Evolutionary conservation across 2,888 invertebrate species (phyloP).

Genomic region (Andricus quercusramuli): DNA sequence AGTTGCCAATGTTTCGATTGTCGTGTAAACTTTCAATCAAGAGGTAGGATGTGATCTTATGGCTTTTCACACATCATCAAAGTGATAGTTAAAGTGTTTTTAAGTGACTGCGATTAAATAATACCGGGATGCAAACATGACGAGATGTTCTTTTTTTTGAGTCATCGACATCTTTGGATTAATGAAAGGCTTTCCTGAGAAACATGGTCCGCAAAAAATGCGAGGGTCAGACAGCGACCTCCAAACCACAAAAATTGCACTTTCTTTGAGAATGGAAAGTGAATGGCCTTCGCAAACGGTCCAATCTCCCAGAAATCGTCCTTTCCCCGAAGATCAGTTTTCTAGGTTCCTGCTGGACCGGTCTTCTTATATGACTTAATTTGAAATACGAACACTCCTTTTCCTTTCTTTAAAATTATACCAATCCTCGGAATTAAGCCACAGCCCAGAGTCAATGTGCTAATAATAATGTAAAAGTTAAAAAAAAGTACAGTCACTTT

Average conservation of each 20-base stretch:
- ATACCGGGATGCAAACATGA: background rate
- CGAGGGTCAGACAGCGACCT: constrained; percentile 56
- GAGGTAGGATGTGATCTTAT: background rate
- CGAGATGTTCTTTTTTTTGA: background rate
- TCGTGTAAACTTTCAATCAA: background rate
- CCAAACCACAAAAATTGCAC: constrained; percentile 54
- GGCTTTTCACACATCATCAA: background rate
- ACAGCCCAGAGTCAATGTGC: background rate
- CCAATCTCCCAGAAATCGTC: constrained; percentile 26
- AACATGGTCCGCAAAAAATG: background rate
- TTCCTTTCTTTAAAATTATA: background rate
- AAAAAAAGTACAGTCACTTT: background rate
- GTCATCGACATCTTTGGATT: constrained; percentile 21
- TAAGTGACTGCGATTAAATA: background rate
- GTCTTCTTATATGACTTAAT: constrained; percentile 8
- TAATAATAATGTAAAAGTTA: background rate
- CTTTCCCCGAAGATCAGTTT: background rate
- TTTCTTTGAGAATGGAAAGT: constrained; percentile 66
- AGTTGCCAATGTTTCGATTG: background rate
- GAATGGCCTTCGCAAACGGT: constrained; percentile 56
- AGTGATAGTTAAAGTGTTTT: background rate
- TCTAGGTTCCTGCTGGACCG: background rate
- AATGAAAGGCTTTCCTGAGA: constrained; percentile 27
- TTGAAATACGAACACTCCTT: background rate
- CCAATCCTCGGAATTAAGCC: background rate